These are phyloP conservation scores for Spongilla lacustris DNA, from an alignment of 37 sponge, comb jelly and placozoan species.

Conservation along the genomic window DNA sequence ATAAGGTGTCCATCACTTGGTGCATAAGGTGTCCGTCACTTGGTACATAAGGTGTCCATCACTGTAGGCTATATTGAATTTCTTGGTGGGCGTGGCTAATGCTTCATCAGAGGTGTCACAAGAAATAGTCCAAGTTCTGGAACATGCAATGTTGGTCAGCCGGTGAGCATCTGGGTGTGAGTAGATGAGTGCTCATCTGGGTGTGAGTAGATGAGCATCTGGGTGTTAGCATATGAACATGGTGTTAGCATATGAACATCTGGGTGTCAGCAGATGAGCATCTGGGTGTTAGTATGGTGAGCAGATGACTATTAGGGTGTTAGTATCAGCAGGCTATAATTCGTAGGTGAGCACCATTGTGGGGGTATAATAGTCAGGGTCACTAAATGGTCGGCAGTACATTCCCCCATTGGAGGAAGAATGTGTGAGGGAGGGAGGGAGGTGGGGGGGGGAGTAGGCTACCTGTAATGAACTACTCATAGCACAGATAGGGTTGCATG, in stretches of 20 bases:
- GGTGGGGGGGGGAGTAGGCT: too few relatives aligned
- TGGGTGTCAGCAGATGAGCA: constrained; percentile 9
- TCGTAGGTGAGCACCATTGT: too few relatives aligned
- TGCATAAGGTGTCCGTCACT: too few relatives aligned
- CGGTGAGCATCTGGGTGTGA: constrained; percentile 11
- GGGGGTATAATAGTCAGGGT: too few relatives aligned
- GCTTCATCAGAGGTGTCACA: constrained; percentile 14
- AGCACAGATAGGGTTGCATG: too few relatives aligned
- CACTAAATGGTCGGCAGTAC: too few relatives aligned
- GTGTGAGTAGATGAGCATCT: background rate
- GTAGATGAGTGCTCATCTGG: background rate
- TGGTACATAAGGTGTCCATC: too few relatives aligned
- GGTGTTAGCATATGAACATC: background rate
- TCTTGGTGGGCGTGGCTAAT: constrained; percentile 56
- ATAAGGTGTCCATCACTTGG: too few relatives aligned
- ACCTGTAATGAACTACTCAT: too few relatives aligned
- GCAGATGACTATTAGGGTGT: background rate
- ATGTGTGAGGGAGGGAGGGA: too few relatives aligned
- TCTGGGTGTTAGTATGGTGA: background rate
- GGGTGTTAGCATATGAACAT: background rate
- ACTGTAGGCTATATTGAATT: constrained; percentile 58
- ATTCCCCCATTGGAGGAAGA: too few relatives aligned
- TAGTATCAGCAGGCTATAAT: too few relatives aligned
- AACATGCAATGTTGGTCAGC: constrained; percentile 54
- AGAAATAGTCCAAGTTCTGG: constrained; percentile 58